These are phyloP conservation scores for Sipha maydis DNA, from an alignment of 2,888 invertebrate species.

Conservation along the genomic window DNA sequence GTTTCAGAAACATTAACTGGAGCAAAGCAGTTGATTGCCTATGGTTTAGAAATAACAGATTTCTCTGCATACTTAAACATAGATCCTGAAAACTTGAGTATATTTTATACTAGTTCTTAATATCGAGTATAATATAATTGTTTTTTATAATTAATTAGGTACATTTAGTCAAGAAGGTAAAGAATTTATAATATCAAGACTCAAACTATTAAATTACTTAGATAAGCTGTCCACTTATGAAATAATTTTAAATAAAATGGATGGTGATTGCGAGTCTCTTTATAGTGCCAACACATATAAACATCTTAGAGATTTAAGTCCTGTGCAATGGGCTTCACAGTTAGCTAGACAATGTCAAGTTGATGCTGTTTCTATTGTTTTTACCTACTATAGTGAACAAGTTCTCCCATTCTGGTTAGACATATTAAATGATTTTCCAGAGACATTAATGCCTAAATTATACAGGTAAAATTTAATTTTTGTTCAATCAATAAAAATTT, in stretches of 20 bases:
- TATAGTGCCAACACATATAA: conserved; percentile 77
- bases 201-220: conserved; percentile 53
- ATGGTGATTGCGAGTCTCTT: conserved; percentile 70
- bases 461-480: conserved; percentile 70
- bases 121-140: not conserved
- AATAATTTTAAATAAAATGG: conserved; percentile 56
- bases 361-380: conserved; percentile 76
- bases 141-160: conserved; percentile 10
- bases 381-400: conserved; percentile 75
- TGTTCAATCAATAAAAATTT: too few relatives aligned
- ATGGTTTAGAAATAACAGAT: conserved; percentile 77
- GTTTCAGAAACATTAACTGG: conserved; percentile 79
- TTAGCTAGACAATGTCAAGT: conserved; percentile 77
- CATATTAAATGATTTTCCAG: conserved; percentile 77
- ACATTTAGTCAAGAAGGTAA: conserved; percentile 44
- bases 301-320: conserved; percentile 74
- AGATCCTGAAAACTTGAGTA: conserved; percentile 63
- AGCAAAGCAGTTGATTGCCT: conserved; percentile 78
- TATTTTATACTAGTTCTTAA: not conserved
- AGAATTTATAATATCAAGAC: conserved; percentile 49
- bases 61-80: conserved; percentile 68
- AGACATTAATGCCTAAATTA: conserved; percentile 75
- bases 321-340: conserved; percentile 75
- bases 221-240: conserved; percentile 59
- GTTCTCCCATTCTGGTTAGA: conserved; percentile 73